Conservation (phyloP, 2,113 vertebrate genomes). For the Cinclus cinclus region DNA sequence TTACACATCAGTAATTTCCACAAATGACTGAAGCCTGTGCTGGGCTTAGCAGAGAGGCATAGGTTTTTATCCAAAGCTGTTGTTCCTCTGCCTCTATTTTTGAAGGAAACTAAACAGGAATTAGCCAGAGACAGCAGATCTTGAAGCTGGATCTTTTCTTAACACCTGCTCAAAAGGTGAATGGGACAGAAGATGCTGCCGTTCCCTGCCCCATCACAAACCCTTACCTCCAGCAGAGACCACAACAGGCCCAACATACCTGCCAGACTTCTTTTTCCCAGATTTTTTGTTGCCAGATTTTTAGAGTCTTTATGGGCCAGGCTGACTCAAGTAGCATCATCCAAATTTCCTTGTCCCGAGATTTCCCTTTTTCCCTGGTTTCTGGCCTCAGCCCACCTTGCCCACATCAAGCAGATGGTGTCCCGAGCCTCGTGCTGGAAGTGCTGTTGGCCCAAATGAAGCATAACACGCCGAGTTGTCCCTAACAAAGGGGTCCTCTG, state of each 20-base stretch:
- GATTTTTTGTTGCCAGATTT: not conserved
- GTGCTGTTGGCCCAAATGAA: conserved; percentile 64
- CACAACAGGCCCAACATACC: not conserved
- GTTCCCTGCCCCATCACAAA: not conserved
- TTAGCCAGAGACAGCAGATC: not conserved
- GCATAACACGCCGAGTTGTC: not conserved
- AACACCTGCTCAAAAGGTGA: not conserved
- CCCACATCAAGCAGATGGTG: conserved; percentile 56
- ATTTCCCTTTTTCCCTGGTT: not conserved
- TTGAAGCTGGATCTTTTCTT: not conserved
- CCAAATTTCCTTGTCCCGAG: not conserved
- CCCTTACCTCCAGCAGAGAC: not conserved
- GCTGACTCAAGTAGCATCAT: not conserved
- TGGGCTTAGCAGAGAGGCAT: not conserved
- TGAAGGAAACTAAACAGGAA: not conserved
- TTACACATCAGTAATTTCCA: not conserved
- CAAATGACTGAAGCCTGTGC: not conserved
- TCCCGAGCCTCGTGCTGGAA: conserved; percentile 11
- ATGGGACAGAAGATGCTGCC: not conserved
- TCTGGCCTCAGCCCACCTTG: conserved; percentile 61
- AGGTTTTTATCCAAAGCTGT: not conserved
- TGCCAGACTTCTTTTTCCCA: not conserved
- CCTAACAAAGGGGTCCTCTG: conserved; percentile 63
- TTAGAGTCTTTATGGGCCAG: not conserved
- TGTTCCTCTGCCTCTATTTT: not conserved